A percentile compares a stretch with the other conserved stretches of the same genome.
These are phyloP conservation scores for Dipodomys ordii DNA, from an alignment of 2,113 vertebrate species.

Conservation along the genomic window DNA sequence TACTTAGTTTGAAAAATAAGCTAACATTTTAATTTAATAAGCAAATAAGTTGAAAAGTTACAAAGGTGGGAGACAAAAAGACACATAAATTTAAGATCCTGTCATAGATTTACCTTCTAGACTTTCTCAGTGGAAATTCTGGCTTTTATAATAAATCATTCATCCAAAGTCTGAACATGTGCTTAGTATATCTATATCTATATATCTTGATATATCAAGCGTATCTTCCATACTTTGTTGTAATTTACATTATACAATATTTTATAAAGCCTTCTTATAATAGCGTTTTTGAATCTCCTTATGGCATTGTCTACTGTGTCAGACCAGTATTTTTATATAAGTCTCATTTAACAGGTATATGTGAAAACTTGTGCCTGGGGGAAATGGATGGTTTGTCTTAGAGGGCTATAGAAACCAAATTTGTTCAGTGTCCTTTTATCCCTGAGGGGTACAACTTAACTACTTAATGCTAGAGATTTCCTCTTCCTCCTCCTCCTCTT, in stretches of 20 bases:
- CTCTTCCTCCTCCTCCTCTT: too few species aligned
- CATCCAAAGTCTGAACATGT: background rate
- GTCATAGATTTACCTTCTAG: background rate
- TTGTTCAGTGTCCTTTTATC: background rate
- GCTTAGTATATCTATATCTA: background rate
- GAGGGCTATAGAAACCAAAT: background rate
- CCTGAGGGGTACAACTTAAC: slow-evolving; percentile 15
- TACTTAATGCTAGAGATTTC: background rate
- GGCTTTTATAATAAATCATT: background rate
- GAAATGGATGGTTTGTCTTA: background rate
- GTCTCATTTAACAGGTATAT: background rate
- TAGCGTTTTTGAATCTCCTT: background rate
- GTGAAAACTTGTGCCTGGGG: background rate
- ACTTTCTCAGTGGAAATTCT: slow-evolving; percentile 2
- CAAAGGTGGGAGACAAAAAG: background rate
- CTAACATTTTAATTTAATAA: slow-evolving; percentile 27
- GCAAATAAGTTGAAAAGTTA: background rate
- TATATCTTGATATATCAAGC: too few species aligned
- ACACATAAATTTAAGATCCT: background rate
- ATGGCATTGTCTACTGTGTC: background rate
- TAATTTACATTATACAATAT: background rate
- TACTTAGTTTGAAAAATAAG: slow-evolving; percentile 49
- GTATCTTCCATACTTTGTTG: background rate
- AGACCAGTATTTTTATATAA: background rate
- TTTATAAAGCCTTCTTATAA: background rate